Evolutionary conservation across 2,797 vertebrate species (phyloP), one percentile per base, ranked within the genome.

Genomic region (Epinephelus coioides): DNA sequence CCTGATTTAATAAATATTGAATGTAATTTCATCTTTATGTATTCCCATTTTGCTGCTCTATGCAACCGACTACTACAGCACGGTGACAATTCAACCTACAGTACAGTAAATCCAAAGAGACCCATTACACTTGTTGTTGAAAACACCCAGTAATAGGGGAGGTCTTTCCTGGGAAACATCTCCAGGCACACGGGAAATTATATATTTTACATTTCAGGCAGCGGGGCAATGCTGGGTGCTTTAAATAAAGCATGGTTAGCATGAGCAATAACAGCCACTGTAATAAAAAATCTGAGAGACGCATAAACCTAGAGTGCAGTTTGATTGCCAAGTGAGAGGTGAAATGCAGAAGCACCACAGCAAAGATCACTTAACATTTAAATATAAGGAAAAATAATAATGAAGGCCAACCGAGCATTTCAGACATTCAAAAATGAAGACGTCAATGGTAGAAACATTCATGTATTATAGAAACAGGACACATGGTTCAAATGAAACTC

Each of bases 1-100:
- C 43, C 38, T 65, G 49, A 74, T 72, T 77, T 12, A 47, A 79
- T 74, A 62, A 79, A 86, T 80, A 78, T 21, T 81, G 46, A 70
- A 80, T 55, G 21, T n/a, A 19, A 61, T 68, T 62, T 49, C 21
- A 13, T 70, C 61, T 51, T 63, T 51, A 61, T 70, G 69, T 30
- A 56, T 70, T 77, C 74, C 60, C 8, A 43, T 34, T 61, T 71
- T 63, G 8, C 19, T 56, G 10, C 25, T 56, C 18, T 12, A 57
- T 53, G 69, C 49, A 79, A 27, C 10, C 7, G 30, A 56, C 50
- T 63, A 43, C 30, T 49, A 6, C 4, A 54, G 51, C 21, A 47
- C 18, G 25, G 68, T 46, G 71, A 76, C 46, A 62, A 74, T 55
- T 68, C 55, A 57, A 34, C 56, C 68, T 63, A 44, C 10, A 44